Base-by-base conservation (phyloP, 2,888 invertebrate genomes). In the Erebia aethiops region DNA sequence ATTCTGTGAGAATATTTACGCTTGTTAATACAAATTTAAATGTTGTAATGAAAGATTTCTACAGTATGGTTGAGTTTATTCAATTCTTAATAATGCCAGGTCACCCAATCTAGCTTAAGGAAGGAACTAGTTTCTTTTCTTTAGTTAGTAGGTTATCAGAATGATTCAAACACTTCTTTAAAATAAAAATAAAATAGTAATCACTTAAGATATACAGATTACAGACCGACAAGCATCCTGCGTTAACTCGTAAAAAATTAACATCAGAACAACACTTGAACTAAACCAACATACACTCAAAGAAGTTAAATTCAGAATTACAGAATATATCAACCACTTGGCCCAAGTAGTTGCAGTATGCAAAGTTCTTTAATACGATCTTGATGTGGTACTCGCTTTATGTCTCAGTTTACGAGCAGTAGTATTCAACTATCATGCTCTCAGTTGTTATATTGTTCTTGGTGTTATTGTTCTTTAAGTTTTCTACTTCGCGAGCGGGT, bases 381-480 rank as follows among this genome's bases (percentile, higher is more conserved):
- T 56, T 63, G 57, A 62, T 69, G 57, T 35, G 54, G 49, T 16
- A 26, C 63, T 56, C n/a, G 63, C 57, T 69, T 69, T 52, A 51
- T 14, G 54, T 64, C 54, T 62, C 51, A 62, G 46, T 70, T 72
- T 68, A 68, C 70, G 60, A 71, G 68, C 49, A 46, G 54, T 26
- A 60, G 67, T 74, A 72, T 74, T 72, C 65, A 70, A 63, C 65
- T 72, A 66, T 70, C 58, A 26, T 66, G 62, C 65, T 65, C 71
- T 56, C 63, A 63, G 72, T 62, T 62, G 61, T 54, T 43, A 21
- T 43, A 21, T 57, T 68, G 68, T 71, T 71, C 69, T 74, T 70
- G 66, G 64, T 71, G 71, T 72, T 71, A 73, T 73, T 72, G 72
- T 70, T 72, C 65, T 66, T 67, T 51, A 71, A 74, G 74, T 72